Evolutionary conservation across 2,797 vertebrate species (phyloP).

Genomic region (Pampus argenteus): DNA sequence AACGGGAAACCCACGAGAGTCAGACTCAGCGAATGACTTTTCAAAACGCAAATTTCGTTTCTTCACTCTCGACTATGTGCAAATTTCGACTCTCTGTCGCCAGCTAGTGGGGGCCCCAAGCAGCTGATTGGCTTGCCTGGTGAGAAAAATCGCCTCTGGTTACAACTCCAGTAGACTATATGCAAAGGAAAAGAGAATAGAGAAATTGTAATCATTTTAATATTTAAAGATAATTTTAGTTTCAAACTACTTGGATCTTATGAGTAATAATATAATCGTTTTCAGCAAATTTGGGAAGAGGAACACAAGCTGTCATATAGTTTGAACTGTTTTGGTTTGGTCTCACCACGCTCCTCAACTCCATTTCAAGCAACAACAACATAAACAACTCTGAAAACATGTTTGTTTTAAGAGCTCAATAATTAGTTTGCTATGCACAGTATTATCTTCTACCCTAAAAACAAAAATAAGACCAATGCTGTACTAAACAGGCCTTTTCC

Average conservation of each 20-base stretch:
- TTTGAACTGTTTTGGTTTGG: not conserved
- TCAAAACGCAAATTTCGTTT: too few species aligned
- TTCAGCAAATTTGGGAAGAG: not conserved
- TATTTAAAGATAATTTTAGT: constrained; percentile 40
- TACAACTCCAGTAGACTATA: constrained; percentile 2
- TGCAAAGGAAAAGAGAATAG: constrained; percentile 6
- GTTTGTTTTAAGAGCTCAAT: not conserved
- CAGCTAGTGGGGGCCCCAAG: too few species aligned
- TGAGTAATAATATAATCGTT: not conserved
- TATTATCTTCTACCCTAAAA: not conserved
- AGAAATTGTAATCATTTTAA: constrained; percentile 2
- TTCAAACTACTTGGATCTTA: constrained; percentile 2
- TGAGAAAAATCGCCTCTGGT: too few species aligned
- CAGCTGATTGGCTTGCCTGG: too few species aligned
- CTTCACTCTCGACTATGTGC: too few species aligned
- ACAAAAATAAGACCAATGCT: not conserved
- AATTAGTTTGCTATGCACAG: not conserved
- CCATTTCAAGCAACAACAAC: too few species aligned
- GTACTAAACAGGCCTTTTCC: not conserved
- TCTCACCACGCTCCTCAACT: too few species aligned
- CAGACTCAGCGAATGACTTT: too few species aligned
- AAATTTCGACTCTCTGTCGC: too few species aligned
- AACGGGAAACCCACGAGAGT: too few species aligned
- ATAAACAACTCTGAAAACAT: too few species aligned
- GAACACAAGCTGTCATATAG: not conserved